Percentiles rank a stretch among this genome's conserved stretches.
These are phyloP conservation scores for Oscheius sp. DNA, from an alignment of 1,140 invertebrate species.

Conservation along the genomic window DNA sequence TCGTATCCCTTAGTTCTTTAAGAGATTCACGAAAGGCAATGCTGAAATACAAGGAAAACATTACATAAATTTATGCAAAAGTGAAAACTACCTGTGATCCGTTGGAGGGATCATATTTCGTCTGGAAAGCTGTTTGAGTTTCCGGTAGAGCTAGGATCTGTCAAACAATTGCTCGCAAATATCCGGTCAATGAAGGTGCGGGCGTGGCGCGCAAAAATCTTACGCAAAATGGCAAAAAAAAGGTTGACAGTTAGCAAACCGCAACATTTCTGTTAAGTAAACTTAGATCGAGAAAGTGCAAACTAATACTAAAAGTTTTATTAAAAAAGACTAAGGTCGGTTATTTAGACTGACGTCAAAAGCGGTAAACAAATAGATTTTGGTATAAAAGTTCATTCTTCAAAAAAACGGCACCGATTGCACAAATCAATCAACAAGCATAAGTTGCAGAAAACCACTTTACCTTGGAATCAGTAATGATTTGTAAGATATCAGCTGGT, in stretches of 20 bases:
- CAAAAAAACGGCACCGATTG: neutral
- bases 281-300: too few relatives aligned
- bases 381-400: too few relatives aligned
- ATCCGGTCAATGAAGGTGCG: neutral
- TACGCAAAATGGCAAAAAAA: too few relatives aligned
- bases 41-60: too few relatives aligned
- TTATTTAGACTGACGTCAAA: too few relatives aligned
- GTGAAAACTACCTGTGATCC: neutral
- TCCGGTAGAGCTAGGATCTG: neutral
- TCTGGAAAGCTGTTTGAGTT: neutral
- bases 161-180: slow-evolving; percentile 4
- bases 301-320: too few relatives aligned
- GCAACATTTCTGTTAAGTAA: too few relatives aligned
- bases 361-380: too few relatives aligned
- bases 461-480: neutral
- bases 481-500: neutral
- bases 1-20: neutral
- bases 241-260: too few relatives aligned
- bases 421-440: neutral
- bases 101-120: neutral
- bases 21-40: neutral
- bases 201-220: neutral
- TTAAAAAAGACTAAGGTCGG: too few relatives aligned
- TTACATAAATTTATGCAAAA: neutral
- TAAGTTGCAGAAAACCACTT: neutral